These are phyloP conservation scores for Mola mola DNA, from an alignment of 2,113 vertebrate species.

Conservation along the genomic window DNA sequence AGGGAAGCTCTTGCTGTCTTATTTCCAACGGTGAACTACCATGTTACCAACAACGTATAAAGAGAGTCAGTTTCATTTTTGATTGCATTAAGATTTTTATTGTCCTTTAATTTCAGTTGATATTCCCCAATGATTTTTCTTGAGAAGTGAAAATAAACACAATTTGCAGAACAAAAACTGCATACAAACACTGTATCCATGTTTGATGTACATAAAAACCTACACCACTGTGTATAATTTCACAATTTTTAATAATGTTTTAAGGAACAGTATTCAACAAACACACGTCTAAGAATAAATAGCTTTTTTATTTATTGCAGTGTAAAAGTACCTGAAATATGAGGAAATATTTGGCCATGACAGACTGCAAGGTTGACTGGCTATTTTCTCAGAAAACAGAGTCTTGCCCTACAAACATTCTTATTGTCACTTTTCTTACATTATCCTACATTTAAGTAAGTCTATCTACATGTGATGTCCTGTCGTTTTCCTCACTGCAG, in stretches of 20 bases:
- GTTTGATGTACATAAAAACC: slow-evolving; percentile 1
- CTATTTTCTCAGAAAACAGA: neutral
- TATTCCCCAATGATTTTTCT: neutral
- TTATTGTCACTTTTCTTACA: neutral
- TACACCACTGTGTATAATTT: too few species aligned
- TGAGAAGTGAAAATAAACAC: slow-evolving; percentile 15
- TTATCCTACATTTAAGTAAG: neutral
- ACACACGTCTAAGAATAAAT: slow-evolving; percentile 47
- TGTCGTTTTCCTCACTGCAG: slow-evolving; percentile 27
- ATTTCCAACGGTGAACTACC: neutral
- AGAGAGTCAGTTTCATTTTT: neutral
- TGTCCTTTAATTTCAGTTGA: neutral
- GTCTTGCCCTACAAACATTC: neutral
- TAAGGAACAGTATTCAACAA: neutral
- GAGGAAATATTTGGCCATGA: slow-evolving; percentile 35
- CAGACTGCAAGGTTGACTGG: neutral
- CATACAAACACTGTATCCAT: neutral
- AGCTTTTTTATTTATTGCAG: slow-evolving; percentile 5
- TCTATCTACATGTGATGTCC: slow-evolving; percentile 27
- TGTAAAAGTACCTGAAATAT: slow-evolving; percentile 35
- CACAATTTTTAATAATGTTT: too few species aligned
- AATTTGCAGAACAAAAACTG: slow-evolving; percentile 1
- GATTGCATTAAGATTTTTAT: neutral
- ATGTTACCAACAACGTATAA: slow-evolving; percentile 4
- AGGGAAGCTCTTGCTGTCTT: neutral